Conservation (phyloP, 1,140 invertebrate genomes). For the Lordiphosa mommai region DNA sequence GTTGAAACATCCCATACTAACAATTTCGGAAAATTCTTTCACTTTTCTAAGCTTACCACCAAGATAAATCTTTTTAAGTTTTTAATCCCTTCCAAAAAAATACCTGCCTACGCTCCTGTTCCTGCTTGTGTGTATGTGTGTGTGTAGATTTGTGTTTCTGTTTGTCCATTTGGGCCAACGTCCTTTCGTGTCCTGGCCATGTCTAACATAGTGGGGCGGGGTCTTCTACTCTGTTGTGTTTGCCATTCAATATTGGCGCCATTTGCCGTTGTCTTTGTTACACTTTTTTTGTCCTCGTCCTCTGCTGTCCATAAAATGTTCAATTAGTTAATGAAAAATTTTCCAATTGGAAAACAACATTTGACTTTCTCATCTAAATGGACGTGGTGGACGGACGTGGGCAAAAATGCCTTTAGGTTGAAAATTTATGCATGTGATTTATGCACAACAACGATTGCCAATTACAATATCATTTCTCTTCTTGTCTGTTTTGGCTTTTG, state of each 20-base stretch:
- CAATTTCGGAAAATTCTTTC: no score
- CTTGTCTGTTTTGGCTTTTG: slow-evolving; percentile 44
- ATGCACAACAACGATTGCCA: slow-evolving; percentile 74
- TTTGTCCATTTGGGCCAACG: slow-evolving; percentile 69
- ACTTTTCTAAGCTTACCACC: no score
- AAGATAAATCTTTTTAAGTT: no score
- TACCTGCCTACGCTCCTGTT: background rate
- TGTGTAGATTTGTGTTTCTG: slow-evolving; percentile 26
- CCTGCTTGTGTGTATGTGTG: slow-evolving; percentile 2
- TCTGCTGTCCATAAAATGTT: slow-evolving; percentile 64
- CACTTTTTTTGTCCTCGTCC: slow-evolving; percentile 12
- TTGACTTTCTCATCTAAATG: slow-evolving; percentile 55
- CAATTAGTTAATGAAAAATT: slow-evolving; percentile 77
- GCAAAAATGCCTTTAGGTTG: slow-evolving; percentile 55
- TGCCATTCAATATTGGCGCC: slow-evolving; percentile 70
- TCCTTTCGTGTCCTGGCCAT: slow-evolving; percentile 50
- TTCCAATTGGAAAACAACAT: slow-evolving; percentile 75
- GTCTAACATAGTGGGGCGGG: slow-evolving; percentile 1
- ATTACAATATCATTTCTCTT: slow-evolving; percentile 77
- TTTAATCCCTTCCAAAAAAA: no score
- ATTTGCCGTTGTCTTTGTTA: slow-evolving; percentile 26
- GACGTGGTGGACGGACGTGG: background rate
- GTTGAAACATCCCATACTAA: no score
- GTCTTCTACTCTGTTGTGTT: slow-evolving; percentile 22
- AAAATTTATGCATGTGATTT: slow-evolving; percentile 72